Conservation (phyloP, 1,140 invertebrate genomes). For the Philaenus spumarius region DNA sequence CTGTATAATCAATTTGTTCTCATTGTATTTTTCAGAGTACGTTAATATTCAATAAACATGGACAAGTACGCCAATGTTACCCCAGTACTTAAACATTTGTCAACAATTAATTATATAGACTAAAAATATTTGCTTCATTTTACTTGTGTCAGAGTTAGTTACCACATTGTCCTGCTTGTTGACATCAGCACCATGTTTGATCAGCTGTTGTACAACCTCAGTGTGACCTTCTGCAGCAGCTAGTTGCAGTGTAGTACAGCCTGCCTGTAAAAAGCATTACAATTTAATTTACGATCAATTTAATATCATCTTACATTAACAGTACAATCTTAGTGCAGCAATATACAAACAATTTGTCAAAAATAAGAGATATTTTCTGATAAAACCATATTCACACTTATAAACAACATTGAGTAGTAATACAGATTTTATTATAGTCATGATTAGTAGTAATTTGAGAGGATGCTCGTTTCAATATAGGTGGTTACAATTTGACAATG, state of each 20-base stretch:
- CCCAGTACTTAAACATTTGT: neutral
- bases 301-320: too few relatives aligned
- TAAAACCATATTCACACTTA: neutral
- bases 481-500: too few relatives aligned
- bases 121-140: neutral
- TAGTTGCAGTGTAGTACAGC: conserved; percentile 67
- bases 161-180: conserved; percentile 69
- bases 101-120: neutral
- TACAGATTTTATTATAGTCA: too few relatives aligned
- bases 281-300: too few relatives aligned
- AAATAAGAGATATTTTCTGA: neutral
- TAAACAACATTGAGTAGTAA: too few relatives aligned
- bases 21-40: too few relatives aligned
- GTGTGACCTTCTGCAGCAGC: conserved; percentile 78
- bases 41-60: neutral
- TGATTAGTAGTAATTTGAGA: too few relatives aligned
- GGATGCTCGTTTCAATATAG: too few relatives aligned
- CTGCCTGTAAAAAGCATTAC: conserved; percentile 51
- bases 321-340: too few relatives aligned
- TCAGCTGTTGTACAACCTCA: conserved; percentile 61
- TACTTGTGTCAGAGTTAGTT: conserved; percentile 42
- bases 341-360: too few relatives aligned
- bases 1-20: too few relatives aligned
- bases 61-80: neutral
- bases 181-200: conserved; percentile 61